phyloP scores from a whole-genome alignment of 35 echinoderm and acorn worm genomes.

The Lytechinus variegatus region DNA sequence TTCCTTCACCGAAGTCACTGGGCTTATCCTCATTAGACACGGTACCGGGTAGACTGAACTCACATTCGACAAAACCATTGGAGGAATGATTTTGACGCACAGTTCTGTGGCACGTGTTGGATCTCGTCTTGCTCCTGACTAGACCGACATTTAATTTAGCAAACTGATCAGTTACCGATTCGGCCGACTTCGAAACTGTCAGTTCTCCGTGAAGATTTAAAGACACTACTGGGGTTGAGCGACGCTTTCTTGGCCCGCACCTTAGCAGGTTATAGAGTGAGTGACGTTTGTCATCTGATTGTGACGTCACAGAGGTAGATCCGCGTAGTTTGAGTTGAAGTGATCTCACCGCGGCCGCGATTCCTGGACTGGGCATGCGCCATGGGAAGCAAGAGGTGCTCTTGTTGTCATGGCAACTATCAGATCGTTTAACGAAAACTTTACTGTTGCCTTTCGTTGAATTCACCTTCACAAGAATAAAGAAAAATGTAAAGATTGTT shows the following conservation, averaged over 20 bases:
- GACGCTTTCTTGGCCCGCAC: background rate
- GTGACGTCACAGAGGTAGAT: background rate
- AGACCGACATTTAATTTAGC: background rate
- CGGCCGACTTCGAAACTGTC: background rate
- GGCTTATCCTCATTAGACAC: background rate
- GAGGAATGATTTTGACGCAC: background rate
- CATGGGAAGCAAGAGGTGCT: background rate
- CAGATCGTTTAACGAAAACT: background rate
- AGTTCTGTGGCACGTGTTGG: background rate
- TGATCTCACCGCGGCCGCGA: background rate
- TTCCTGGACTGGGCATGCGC: conserved; percentile 13
- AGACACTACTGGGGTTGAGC: background rate
- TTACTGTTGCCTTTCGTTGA: background rate
- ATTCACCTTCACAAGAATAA: background rate
- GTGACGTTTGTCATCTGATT: background rate
- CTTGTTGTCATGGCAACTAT: conserved; percentile 24
- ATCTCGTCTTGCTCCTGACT: background rate
- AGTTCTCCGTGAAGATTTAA: background rate
- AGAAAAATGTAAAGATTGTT: background rate
- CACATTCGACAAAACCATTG: background rate
- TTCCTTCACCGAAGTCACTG: background rate
- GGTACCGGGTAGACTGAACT: background rate
- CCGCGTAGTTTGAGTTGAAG: background rate
- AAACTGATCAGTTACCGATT: background rate
- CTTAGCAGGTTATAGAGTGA: background rate